Base-by-base conservation (phyloP, 2,113 vertebrate species). In the Cranoglanis bouderius region DNA sequence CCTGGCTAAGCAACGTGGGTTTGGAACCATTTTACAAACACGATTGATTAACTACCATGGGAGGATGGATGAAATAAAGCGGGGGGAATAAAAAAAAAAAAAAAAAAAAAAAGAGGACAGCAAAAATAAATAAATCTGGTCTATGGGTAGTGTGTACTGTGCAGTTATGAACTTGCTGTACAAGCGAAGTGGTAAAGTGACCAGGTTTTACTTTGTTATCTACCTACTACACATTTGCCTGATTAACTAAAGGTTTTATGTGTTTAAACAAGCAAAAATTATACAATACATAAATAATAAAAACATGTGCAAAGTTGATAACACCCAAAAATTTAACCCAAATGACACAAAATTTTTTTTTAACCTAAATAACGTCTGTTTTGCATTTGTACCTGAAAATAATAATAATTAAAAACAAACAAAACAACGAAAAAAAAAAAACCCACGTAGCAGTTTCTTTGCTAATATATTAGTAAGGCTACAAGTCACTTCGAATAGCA, bases 1-100 rank as follows among this genome's bases (percentile, higher is more conserved):
- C 87, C 24, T 65, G 5, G 46, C 74, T 77, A 84, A 67, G 84
- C 53, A 85, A 81, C 26, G 77, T 18, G 35, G 43, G 49, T 43
- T 82, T 61, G 24, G 24, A 83, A 83, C 43, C 35, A 61, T 61
- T 83, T 59, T 40, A 83, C 81, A 83, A 61, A 29, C 35, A 40
- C 1, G 35, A 40, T 82, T 82, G 35, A 82, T 40, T 82, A 82
- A 59, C 81, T 61, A 59, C 21, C 81, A 82, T 14, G 35, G 24
- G 35, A 40, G 55, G 38, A 29, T 1, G 18, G 81, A 40, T 83
- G 55, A 83, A 83, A 83, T 83, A 83, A 13, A 53, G 14, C 5
- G 4, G 8, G 35, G 67, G 4, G 14, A 21, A 21, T 43, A 26
- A 24, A 32, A 29, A 29, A 1, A 0, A 24, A 75, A 70, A 40